These are phyloP conservation scores for Oreochromis mossambicus DNA, from an alignment of 2,797 vertebrate species.

Conservation along the genomic window DNA sequence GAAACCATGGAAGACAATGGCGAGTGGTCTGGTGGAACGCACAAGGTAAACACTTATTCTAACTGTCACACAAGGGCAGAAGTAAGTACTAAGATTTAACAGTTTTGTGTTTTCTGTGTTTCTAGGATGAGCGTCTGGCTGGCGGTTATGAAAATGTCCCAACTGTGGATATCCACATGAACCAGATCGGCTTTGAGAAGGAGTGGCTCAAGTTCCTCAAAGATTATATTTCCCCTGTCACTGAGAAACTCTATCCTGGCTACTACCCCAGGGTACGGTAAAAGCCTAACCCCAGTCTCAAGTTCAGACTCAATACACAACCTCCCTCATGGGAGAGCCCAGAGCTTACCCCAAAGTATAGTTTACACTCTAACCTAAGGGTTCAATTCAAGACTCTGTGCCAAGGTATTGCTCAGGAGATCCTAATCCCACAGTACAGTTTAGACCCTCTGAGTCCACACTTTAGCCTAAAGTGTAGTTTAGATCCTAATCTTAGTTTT, in stretches of 20 bases:
- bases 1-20: constrained; percentile 82
- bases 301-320: neutral
- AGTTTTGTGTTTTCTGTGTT: neutral
- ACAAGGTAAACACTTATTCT: constrained; percentile 63
- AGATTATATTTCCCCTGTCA: constrained; percentile 83
- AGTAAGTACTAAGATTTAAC: neutral
- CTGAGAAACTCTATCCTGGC: constrained; percentile 84
- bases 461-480: accelerated
- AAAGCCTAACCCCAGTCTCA: neutral
- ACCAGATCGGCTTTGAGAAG: constrained; percentile 83
- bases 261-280: constrained; percentile 81
- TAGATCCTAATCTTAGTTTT: neutral
- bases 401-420: neutral
- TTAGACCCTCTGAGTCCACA: neutral
- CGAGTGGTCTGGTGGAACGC: constrained; percentile 81
- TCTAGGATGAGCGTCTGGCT: constrained; percentile 80
- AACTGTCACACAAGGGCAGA: accelerated
- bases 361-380: neutral
- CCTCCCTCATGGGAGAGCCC: neutral
- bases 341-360: neutral
- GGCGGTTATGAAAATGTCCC: constrained; percentile 90
- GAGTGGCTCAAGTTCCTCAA: constrained; percentile 88
- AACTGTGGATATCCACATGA: constrained; percentile 90
- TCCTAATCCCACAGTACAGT: neutral
- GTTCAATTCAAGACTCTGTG: neutral